Evolutionary conservation across 2,113 vertebrate genomes (phyloP).

Genomic region (Taxidea taxus): DNA sequence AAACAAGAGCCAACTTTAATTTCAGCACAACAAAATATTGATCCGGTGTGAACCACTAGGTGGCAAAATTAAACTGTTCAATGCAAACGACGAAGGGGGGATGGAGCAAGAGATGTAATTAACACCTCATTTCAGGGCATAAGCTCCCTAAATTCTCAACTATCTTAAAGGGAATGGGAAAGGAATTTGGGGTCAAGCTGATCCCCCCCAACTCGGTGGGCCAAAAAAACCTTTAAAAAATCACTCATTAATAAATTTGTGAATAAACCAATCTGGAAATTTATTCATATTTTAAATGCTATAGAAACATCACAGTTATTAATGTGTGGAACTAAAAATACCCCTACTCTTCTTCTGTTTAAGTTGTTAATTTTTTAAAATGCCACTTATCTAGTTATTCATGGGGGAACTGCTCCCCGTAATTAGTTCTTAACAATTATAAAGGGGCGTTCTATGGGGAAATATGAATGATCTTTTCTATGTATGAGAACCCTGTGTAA

Average conservation of each 20-base stretch:
- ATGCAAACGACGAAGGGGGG: background rate
- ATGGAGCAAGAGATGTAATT: conserved; percentile 13
- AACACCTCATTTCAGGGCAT: conserved; percentile 48
- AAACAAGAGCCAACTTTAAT: conserved; percentile 37
- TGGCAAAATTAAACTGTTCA: conserved; percentile 81
- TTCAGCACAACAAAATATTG: conserved; percentile 58
- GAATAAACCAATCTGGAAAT: conserved; percentile 36
- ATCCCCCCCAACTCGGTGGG: background rate
- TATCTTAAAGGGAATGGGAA: conserved; percentile 30
- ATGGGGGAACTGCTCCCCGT: background rate
- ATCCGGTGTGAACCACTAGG: conserved; percentile 78
- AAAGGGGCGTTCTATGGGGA: conserved; percentile 22
- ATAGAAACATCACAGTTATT: conserved; percentile 24
- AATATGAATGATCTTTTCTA: conserved; percentile 34
- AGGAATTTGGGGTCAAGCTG: conserved; percentile 21
- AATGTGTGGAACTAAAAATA: conserved; percentile 21
- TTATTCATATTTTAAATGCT: conserved; percentile 42
- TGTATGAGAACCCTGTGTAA: background rate
- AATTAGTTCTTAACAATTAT: conserved; percentile 10
- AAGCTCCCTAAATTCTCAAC: conserved; percentile 31
- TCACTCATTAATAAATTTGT: conserved; percentile 21
- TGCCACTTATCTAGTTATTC: conserved; percentile 28
- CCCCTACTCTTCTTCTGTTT: conserved; percentile 16
- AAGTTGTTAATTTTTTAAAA: conserved; percentile 28
- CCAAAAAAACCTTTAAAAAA: background rate